Evolutionary conservation across 2,888 invertebrate genomes (phyloP).

Genomic region (Drosophila fulvimacula): DNA sequence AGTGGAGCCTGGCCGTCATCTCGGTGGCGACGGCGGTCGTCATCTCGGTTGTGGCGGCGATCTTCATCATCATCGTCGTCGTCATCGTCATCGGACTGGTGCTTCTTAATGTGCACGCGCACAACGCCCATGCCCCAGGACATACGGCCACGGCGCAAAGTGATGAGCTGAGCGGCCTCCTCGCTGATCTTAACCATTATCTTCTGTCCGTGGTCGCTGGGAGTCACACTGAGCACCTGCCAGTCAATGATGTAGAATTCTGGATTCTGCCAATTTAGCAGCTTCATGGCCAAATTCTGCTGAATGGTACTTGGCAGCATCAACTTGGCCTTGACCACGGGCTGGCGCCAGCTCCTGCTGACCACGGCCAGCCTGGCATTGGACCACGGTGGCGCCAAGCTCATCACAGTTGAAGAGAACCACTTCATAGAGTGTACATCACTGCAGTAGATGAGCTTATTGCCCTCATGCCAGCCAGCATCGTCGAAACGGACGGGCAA

Average conservation of each 20-base stretch:
- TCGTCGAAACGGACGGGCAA: background rate
- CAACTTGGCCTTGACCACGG: background rate
- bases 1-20: too few relatives aligned
- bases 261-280: background rate
- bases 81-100: too few relatives aligned
- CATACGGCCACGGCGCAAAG: background rate
- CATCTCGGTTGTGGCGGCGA: too few relatives aligned
- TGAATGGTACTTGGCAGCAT: accelerated
- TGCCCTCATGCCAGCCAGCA: background rate
- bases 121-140: background rate
- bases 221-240: background rate
- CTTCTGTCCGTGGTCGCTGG: background rate
- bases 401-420: background rate
- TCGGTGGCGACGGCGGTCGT: too few relatives aligned
- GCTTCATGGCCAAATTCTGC: background rate
- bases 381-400: background rate
- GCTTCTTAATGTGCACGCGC: background rate
- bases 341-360: background rate
- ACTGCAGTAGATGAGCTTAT: background rate
- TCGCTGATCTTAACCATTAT: background rate
- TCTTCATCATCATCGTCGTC: too few relatives aligned
- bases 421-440: background rate
- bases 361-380: background rate
- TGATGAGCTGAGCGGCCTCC: background rate
- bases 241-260: background rate